A percentile compares a stretch with the other conserved stretches of the same genome.
Evolutionary conservation across 2,113 vertebrate species (phyloP).

Genomic region (Strix uralensis): DNA sequence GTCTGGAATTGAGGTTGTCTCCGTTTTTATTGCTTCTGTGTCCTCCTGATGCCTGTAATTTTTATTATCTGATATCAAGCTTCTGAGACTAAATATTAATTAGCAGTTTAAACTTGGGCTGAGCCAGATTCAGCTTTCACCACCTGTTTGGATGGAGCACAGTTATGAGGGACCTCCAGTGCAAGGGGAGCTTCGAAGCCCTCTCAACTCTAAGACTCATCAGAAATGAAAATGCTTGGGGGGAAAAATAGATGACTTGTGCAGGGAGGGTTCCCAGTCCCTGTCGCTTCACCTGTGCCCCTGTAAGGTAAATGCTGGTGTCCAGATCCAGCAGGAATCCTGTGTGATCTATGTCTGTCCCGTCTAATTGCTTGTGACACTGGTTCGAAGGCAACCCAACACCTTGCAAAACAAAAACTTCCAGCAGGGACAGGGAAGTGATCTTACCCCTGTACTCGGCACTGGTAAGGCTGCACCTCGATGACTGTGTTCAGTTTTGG

Average conservation of each 20-base stretch:
- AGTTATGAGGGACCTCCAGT: constrained; percentile 9
- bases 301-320: neutral
- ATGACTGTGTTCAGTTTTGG: too few relatives aligned
- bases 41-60: neutral
- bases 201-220: neutral
- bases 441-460: too few relatives aligned
- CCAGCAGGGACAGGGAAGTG: too few relatives aligned
- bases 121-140: neutral
- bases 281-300: neutral
- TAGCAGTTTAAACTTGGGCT: constrained; percentile 14
- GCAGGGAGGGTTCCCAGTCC: neutral
- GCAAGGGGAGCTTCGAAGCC: neutral
- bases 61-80: neutral
- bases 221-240: neutral
- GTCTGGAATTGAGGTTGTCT: neutral
- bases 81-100: constrained; percentile 13
- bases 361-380: neutral
- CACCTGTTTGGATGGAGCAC: constrained; percentile 22
- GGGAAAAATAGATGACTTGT: neutral
- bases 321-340: neutral
- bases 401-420: neutral
- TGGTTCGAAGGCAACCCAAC: neutral
- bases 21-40: neutral
- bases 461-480: too few relatives aligned
- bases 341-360: rapidly evolving